Percentiles rank a stretch among this genome's conserved stretches.
Evolutionary conservation across 2,888 invertebrate species (phyloP).

Genomic region (Drosophila meridiana): DNA sequence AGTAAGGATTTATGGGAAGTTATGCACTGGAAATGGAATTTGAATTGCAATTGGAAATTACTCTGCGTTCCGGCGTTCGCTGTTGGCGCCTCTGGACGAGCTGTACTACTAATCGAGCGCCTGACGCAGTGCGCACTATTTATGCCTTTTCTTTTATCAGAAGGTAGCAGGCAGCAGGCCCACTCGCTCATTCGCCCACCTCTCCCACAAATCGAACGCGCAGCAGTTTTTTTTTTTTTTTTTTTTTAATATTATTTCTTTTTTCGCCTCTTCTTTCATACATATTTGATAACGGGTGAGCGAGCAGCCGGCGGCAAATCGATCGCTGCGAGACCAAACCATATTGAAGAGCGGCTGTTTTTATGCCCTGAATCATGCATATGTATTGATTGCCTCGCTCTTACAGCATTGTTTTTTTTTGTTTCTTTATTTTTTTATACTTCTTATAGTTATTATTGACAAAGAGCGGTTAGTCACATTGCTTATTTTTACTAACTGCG

Average conservation of each 20-base stretch:
- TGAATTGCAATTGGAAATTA: background rate
- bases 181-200: constrained; percentile 9
- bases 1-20: constrained; percentile 30
- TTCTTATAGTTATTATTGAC: background rate
- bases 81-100: constrained; percentile 50
- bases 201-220: constrained; percentile 43
- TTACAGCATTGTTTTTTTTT: background rate
- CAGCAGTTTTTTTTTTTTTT: constrained; percentile 4
- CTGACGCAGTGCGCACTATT: constrained; percentile 55
- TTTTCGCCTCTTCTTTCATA: background rate
- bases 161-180: background rate
- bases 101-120: constrained; percentile 60
- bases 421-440: background rate
- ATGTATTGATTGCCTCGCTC: background rate
- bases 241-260: background rate
- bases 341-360: constrained; percentile 53
- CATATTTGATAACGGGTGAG: constrained; percentile 36
- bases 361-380: constrained; percentile 37
- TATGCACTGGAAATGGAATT: background rate
- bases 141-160: constrained; percentile 65
- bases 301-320: constrained; percentile 9
- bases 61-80: constrained; percentile 24
- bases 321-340: constrained; percentile 33
- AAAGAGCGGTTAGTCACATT: constrained; percentile 31
- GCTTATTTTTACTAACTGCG: background rate